Evolutionary conservation across 2,797 vertebrate genomes (phyloP).

Genomic region (Crypturellus tataupa): DNA sequence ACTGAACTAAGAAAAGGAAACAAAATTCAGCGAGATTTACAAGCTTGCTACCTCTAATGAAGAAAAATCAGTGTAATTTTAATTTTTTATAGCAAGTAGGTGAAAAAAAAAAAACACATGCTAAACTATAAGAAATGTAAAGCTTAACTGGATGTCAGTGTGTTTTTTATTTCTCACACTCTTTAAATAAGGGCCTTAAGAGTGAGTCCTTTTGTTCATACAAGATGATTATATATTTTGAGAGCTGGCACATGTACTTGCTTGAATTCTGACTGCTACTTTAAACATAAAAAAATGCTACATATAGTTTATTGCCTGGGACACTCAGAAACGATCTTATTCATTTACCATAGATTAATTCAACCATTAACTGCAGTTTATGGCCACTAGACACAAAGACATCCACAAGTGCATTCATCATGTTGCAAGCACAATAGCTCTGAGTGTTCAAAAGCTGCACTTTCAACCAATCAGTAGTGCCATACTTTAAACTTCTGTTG

Average conservation of each 20-base stretch:
- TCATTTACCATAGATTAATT: slow-evolving; percentile 62
- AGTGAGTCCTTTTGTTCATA: slow-evolving; percentile 37
- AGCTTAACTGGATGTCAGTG: not conserved
- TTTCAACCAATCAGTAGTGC: slow-evolving; percentile 49
- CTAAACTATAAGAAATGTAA: not conserved
- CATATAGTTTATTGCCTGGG: slow-evolving; percentile 13
- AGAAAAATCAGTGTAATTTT: not conserved
- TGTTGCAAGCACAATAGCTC: slow-evolving; percentile 17
- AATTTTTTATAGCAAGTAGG: not conserved
- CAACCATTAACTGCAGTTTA: slow-evolving; percentile 62
- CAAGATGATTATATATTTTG: slow-evolving; percentile 20
- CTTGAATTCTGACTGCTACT: slow-evolving; percentile 26
- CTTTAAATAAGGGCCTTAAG: slow-evolving; percentile 23
- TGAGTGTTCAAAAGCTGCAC: slow-evolving; percentile 47
- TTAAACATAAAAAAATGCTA: not conserved
- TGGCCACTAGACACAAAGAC: slow-evolving; percentile 50
- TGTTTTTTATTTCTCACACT: slow-evolving; percentile 1
- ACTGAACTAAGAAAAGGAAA: not conserved
- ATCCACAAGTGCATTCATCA: slow-evolving; percentile 60
- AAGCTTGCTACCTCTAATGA: not conserved
- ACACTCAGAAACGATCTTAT: not conserved
- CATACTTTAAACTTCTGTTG: not conserved
- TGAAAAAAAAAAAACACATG: slow-evolving; percentile 19
- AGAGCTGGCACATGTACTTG: not conserved
- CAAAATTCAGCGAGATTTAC: not conserved